Conservation (phyloP, 2,113 vertebrate genomes). For the Trogon surrucura region DNA sequence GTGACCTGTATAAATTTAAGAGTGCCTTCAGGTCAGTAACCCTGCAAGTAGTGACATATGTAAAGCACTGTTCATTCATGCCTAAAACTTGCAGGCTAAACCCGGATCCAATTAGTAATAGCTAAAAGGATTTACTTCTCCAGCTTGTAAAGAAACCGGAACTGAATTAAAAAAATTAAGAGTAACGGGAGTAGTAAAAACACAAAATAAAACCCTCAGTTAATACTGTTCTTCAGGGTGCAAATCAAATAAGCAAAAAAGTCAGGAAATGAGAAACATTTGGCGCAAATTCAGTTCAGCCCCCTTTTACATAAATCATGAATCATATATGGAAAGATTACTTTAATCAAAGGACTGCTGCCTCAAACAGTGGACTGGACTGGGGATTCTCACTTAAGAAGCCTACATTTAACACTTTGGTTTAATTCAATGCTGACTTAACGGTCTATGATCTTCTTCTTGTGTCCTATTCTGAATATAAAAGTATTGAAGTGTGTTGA, state of each 20-base stretch:
- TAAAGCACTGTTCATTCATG: constrained; percentile 41
- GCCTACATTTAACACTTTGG: background rate
- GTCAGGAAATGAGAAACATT: constrained; percentile 34
- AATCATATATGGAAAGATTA: background rate
- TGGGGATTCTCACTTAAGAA: background rate
- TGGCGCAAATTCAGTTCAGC: background rate
- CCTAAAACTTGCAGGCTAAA: constrained; percentile 43
- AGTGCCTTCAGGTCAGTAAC: constrained; percentile 54
- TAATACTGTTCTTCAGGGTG: constrained; percentile 2
- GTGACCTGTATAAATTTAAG: constrained; percentile 53
- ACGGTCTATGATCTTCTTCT: background rate
- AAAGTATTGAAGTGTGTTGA: background rate
- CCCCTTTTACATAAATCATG: background rate
- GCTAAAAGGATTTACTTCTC: constrained; percentile 52
- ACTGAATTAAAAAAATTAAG: constrained; percentile 10
- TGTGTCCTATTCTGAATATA: background rate
- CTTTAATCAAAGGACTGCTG: background rate
- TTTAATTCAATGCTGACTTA: background rate
- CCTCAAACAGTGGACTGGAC: background rate
- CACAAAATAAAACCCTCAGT: background rate
- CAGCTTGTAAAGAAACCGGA: constrained; percentile 23
- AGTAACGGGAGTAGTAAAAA: constrained; percentile 36
- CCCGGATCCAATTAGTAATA: constrained; percentile 35
- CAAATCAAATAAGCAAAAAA: background rate
- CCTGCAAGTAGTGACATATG: constrained; percentile 18